phyloP scores from a whole-genome alignment of 2,888 invertebrate species.

The Sphaerophoria rueppellii region DNA sequence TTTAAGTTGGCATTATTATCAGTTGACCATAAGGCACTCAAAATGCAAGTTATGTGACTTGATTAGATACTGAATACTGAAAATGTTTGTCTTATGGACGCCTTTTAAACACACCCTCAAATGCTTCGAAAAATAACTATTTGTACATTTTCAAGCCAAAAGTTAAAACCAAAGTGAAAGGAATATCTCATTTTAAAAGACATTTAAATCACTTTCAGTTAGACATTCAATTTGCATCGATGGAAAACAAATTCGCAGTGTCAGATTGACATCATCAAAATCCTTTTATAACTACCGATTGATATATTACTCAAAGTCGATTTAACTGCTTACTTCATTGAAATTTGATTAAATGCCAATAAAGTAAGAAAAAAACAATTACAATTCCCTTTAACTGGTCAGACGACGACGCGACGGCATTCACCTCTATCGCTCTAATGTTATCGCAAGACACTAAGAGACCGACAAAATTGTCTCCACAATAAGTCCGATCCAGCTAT shows the following conservation, averaged over 20 bases:
- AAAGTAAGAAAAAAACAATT: slow-evolving; percentile 5
- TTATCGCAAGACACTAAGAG: slow-evolving; percentile 41
- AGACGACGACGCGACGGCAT: neutral
- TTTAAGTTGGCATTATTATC: slow-evolving; percentile 16
- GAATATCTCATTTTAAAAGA: neutral
- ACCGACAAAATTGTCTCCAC: slow-evolving; percentile 35
- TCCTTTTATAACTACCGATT: slow-evolving; percentile 58
- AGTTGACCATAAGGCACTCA: slow-evolving; percentile 14
- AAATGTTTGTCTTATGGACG: neutral
- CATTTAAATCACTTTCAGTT: slow-evolving; percentile 10
- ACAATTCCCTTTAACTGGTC: slow-evolving; percentile 44
- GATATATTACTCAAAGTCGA: slow-evolving; percentile 51
- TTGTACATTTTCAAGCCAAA: too few relatives aligned
- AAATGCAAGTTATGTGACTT: slow-evolving; percentile 24
- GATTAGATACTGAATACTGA: slow-evolving; percentile 34
- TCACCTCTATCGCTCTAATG: slow-evolving; percentile 12
- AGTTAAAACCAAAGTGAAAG: slow-evolving; percentile 6
- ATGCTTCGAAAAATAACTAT: too few relatives aligned
- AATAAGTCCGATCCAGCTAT: slow-evolving; percentile 4
- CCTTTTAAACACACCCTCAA: too few relatives aligned
- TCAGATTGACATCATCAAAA: slow-evolving; percentile 49
- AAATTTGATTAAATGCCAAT: slow-evolving; percentile 35
- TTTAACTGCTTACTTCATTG: neutral
- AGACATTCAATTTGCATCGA: neutral
- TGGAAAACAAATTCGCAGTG: neutral